Evolutionary conservation across 2,113 vertebrate species (phyloP).

Genomic region (Sprattus sprattus): DNA sequence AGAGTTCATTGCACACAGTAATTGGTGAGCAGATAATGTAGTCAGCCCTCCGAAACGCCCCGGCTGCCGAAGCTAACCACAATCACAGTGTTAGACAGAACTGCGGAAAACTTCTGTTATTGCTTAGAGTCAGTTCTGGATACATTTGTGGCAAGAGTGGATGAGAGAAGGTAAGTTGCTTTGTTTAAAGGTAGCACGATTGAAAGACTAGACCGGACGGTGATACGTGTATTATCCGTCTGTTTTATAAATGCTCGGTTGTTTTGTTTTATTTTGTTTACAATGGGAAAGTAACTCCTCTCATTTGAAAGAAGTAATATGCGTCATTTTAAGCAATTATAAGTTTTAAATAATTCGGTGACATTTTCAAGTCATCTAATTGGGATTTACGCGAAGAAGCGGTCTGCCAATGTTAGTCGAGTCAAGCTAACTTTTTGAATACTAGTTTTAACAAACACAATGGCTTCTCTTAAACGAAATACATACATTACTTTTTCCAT

Average conservation of each 20-base stretch:
- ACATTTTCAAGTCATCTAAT: background rate
- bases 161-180: conserved; percentile 34
- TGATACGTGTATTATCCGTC: background rate
- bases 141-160: background rate
- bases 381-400: background rate
- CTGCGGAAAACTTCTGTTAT: background rate
- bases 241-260: too few species aligned
- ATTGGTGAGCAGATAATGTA: conserved; percentile 33
- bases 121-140: background rate
- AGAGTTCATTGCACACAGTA: conserved; percentile 33
- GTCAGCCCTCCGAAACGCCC: background rate
- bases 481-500: background rate
- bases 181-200: background rate
- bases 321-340: background rate
- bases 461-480: background rate
- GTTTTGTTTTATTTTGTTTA: background rate
- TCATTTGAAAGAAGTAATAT: background rate
- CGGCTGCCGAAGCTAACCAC: conserved; percentile 33
- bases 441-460: background rate
- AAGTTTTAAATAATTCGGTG: background rate
- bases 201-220: background rate
- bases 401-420: background rate
- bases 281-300: background rate
- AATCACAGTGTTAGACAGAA: background rate
- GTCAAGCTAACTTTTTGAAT: background rate